These are phyloP conservation scores for Gryllus bimaculatus DNA, from an alignment of 1,140 invertebrate species.

Conservation along the genomic window DNA sequence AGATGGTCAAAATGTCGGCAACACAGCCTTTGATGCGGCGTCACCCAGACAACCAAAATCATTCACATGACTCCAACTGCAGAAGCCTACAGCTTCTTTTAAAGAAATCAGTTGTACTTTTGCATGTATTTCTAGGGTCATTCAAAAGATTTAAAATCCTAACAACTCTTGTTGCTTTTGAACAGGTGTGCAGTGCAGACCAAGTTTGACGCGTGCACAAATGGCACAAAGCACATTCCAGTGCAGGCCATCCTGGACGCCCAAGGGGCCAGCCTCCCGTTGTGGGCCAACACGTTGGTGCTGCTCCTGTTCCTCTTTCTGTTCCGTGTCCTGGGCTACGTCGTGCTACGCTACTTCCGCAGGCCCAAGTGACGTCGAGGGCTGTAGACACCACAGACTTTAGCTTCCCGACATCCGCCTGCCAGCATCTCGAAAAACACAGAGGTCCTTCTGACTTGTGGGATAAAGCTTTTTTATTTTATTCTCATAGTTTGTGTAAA, in stretches of 20 bases:
- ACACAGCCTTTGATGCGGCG: too few relatives aligned
- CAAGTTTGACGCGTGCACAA: slow-evolving; percentile 53
- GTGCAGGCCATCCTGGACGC: slow-evolving; percentile 56
- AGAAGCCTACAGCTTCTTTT: too few relatives aligned
- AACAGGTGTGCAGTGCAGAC: slow-evolving; percentile 56
- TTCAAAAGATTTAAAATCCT: background rate
- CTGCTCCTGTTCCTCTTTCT: slow-evolving; percentile 60
- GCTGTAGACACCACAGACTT: background rate
- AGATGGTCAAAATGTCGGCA: too few relatives aligned
- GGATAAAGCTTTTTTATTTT: slow-evolving; percentile 13
- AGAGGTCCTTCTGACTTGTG: background rate
- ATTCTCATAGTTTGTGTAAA: slow-evolving; percentile 8
- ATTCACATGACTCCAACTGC: too few relatives aligned
- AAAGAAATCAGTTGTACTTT: too few relatives aligned
- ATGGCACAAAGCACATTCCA: slow-evolving; percentile 49
- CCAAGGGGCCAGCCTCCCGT: slow-evolving; percentile 46
- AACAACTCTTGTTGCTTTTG: slow-evolving; percentile 19
- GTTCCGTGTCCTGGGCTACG: slow-evolving; percentile 63
- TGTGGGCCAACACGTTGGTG: slow-evolving; percentile 70
- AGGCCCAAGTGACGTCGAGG: slow-evolving; percentile 44
- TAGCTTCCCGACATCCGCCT: background rate
- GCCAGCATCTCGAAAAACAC: slow-evolving; percentile 9
- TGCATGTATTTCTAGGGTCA: too few relatives aligned
- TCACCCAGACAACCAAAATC: too few relatives aligned
- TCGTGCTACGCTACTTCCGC: slow-evolving; percentile 62